phyloP scores from a whole-genome alignment of 1,140 invertebrate genomes.

The Euglossa dilemma region DNA sequence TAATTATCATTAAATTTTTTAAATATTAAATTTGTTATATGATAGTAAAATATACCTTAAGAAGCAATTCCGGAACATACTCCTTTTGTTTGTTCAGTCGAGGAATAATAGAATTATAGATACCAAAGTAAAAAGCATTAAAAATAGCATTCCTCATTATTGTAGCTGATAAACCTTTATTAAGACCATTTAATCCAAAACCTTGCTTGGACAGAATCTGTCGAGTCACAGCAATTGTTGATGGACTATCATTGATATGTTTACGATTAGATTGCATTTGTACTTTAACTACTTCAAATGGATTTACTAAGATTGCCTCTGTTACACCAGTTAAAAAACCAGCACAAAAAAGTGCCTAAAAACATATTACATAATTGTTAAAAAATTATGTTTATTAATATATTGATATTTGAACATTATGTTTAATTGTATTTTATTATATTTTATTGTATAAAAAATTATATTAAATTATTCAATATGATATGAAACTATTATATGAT shows the following conservation, averaged over 20 bases:
- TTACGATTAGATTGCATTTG: slow-evolving; percentile 88
- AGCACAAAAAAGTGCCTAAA: slow-evolving; percentile 92
- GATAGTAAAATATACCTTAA: slow-evolving; percentile 67
- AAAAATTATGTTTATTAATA: background rate
- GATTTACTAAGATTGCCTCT: slow-evolving; percentile 95
- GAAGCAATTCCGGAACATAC: slow-evolving; percentile 76
- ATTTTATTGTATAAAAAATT: too few relatives aligned
- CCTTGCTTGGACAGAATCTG: slow-evolving; percentile 90
- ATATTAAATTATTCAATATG: background rate
- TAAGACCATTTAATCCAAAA: slow-evolving; percentile 90
- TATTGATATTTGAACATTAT: background rate
- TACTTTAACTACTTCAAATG: slow-evolving; percentile 97
- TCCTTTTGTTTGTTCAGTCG: slow-evolving; percentile 86
- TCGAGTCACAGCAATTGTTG: slow-evolving; percentile 90
- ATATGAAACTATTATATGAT: background rate
- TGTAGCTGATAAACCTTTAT: slow-evolving; percentile 95
- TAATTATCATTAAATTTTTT: too few relatives aligned
- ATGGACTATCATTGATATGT: slow-evolving; percentile 84
- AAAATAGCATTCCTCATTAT: slow-evolving; percentile 93
- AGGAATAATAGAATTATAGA: slow-evolving; percentile 95
- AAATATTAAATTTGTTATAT: background rate
- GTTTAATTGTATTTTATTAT: background rate
- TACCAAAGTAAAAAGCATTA: slow-evolving; percentile 97
- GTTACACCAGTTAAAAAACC: slow-evolving; percentile 93
- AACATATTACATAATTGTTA: slow-evolving; percentile 29